A percentile compares a stretch with the other conserved stretches of the same genome.
Conservation (phyloP, 2,888 invertebrate species). For the Apamea sordens region DNA sequence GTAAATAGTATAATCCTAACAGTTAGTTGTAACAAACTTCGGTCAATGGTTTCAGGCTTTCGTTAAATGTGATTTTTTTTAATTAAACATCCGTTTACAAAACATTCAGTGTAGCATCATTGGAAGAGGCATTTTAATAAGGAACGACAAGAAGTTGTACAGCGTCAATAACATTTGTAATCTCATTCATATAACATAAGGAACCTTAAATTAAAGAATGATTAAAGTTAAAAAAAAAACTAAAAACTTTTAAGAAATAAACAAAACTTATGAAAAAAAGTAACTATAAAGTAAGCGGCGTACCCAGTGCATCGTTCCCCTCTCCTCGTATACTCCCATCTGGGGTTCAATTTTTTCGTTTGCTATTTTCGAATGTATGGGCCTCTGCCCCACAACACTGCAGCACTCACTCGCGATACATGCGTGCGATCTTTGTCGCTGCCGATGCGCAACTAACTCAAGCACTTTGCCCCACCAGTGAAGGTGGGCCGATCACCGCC, state of each 20-base stretch:
- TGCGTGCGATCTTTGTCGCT: constrained; percentile 84
- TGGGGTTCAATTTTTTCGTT: constrained; percentile 91
- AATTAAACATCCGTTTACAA: neutral
- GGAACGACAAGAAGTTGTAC: neutral
- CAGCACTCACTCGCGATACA: constrained; percentile 85
- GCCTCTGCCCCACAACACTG: constrained; percentile 88
- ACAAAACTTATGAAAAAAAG: constrained; percentile 22
- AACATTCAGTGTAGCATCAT: neutral
- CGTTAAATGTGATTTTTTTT: neutral
- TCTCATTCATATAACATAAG: neutral
- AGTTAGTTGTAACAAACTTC: neutral
- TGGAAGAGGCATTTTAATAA: neutral
- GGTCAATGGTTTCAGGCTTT: neutral
- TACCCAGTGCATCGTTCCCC: constrained; percentile 98
- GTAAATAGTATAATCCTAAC: neutral
- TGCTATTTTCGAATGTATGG: constrained; percentile 88
- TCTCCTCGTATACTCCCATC: constrained; percentile 98
- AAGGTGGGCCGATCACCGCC: constrained; percentile 75
- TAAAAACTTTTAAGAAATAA: constrained; percentile 6
- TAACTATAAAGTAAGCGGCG: constrained; percentile 74
- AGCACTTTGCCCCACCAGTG: constrained; percentile 70
- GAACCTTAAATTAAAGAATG: neutral
- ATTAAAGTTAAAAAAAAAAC: constrained; percentile 5
- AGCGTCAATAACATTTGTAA: neutral
- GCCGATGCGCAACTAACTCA: constrained; percentile 84